Percentiles rank a stretch among this genome's conserved stretches.
These are phyloP conservation scores for Acanthosoma haemorrhoidale DNA, from an alignment of 2,888 invertebrate species.

Conservation along the genomic window DNA sequence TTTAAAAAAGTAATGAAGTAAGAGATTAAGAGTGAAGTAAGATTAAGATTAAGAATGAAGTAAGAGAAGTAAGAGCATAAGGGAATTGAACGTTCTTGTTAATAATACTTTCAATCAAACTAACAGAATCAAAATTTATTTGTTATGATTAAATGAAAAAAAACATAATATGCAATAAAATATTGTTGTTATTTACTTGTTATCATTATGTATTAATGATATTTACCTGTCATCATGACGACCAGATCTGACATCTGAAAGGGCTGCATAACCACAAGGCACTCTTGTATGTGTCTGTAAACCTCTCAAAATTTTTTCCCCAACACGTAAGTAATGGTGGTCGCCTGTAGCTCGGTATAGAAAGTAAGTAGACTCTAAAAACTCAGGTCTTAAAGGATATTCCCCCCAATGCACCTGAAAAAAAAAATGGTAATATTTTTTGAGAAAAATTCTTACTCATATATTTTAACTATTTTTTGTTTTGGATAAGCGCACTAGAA, in stretches of 20 bases:
- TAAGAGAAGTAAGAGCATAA: no score
- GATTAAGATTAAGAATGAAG: no score
- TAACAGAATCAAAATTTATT: neutral
- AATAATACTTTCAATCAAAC: no score
- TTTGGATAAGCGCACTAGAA: no score
- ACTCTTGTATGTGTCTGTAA: slow-evolving; percentile 86
- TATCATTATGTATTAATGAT: neutral
- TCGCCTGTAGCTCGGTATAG: slow-evolving; percentile 92
- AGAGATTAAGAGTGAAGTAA: no score
- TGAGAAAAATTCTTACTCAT: no score
- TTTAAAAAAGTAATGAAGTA: no score
- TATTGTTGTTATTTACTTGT: no score
- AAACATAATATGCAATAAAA: no score
- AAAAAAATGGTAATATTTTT: no score
- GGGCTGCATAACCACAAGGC: slow-evolving; percentile 95
- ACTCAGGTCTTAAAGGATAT: slow-evolving; percentile 93
- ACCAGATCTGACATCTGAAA: slow-evolving; percentile 89
- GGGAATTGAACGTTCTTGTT: no score
- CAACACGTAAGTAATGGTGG: slow-evolving; percentile 90
- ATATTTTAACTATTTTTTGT: no score
- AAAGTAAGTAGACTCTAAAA: slow-evolving; percentile 96
- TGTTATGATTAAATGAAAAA: neutral
- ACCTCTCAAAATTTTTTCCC: slow-evolving; percentile 79
- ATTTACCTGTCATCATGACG: slow-evolving; percentile 44
- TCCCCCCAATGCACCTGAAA: slow-evolving; percentile 92